Conservation (phyloP, 2,113 vertebrate genomes). For the Hemiscyllium ocellatum region DNA sequence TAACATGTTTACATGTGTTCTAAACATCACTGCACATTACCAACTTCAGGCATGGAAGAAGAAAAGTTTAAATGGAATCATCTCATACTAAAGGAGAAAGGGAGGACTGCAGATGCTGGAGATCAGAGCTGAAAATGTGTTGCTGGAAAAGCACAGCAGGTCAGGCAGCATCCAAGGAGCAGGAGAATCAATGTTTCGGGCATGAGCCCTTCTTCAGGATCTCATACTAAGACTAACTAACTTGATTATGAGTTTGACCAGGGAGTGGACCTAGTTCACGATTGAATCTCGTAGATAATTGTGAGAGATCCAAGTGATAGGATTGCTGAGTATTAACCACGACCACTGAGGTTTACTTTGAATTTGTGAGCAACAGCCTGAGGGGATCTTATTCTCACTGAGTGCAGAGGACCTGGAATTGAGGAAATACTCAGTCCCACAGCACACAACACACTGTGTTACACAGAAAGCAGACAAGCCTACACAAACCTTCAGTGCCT, state of each 20-base stretch:
- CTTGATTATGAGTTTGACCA: background rate
- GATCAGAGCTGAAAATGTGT: too few species aligned
- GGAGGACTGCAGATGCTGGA: too few species aligned
- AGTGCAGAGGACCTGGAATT: too few species aligned
- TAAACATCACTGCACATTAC: background rate
- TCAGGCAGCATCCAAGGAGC: too few species aligned
- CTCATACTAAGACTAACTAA: too few species aligned
- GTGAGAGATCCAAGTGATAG: background rate
- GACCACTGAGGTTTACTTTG: background rate
- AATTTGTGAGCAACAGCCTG: background rate
- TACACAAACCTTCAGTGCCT: slow-evolving; percentile 81
- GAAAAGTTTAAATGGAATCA: background rate
- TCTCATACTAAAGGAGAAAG: background rate
- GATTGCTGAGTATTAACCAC: background rate
- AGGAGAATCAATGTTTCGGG: too few species aligned
- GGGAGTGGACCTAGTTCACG: background rate
- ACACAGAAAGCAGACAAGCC: background rate
- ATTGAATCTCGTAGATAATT: background rate
- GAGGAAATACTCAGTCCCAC: background rate
- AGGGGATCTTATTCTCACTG: background rate
- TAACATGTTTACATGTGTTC: background rate
- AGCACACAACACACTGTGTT: background rate
- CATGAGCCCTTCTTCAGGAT: too few species aligned
- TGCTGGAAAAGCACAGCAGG: too few species aligned
- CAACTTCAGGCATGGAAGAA: background rate